A percentile compares a stretch with the other conserved stretches of the same genome.
Evolutionary conservation across 2,888 invertebrate species (phyloP).

Genomic region (Argynnis bischoffii): DNA sequence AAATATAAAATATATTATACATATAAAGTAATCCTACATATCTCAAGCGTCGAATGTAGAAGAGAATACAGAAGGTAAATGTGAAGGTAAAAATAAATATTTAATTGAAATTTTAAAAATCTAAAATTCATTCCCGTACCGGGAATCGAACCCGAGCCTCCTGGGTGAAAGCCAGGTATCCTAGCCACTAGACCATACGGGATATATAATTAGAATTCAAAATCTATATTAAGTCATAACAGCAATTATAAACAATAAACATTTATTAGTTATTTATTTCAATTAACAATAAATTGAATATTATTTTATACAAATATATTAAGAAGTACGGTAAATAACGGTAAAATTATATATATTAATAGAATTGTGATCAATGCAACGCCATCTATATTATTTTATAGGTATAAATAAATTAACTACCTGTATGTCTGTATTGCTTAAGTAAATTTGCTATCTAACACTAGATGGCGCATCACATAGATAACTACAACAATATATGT

Average conservation of each 20-base stretch:
- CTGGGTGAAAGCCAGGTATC: conserved; percentile 88
- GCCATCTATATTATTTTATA: conserved; percentile 12
- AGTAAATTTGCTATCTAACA: conserved; percentile 8
- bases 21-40: too few relatives aligned
- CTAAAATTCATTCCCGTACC: conserved; percentile 81
- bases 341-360: background rate
- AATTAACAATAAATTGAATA: too few relatives aligned
- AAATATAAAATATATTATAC: too few relatives aligned
- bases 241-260: too few relatives aligned
- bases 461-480: conserved; percentile 14
- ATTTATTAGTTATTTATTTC: too few relatives aligned
- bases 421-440: background rate
- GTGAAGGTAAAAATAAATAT: too few relatives aligned
- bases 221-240: background rate
- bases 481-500: background rate
- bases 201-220: conserved; percentile 43
- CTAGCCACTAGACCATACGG: conserved; percentile 87
- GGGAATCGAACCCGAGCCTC: conserved; percentile 89
- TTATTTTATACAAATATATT: too few relatives aligned
- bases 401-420: background rate
- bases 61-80: too few relatives aligned
- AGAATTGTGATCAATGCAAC: background rate
- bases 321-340: too few relatives aligned
- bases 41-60: background rate
- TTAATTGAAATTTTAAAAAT: background rate